These are phyloP conservation scores for Sylvilagus bachmani DNA, from an alignment of 2,113 vertebrate genomes.

Conservation along the genomic window DNA sequence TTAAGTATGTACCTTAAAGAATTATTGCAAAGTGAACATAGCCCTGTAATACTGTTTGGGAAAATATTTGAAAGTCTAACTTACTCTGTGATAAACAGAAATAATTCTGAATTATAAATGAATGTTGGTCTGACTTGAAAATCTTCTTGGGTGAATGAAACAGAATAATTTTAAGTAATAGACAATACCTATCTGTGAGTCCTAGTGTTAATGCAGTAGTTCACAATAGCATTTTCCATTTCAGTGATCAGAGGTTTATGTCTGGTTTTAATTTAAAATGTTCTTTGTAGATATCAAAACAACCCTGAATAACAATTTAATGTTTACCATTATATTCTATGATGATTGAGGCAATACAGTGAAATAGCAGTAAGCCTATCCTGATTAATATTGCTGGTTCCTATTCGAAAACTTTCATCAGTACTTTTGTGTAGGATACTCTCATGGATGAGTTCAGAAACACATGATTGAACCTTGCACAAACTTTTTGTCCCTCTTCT, in stretches of 20 bases:
- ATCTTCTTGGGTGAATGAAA: constrained; percentile 18
- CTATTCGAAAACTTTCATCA: background rate
- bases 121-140: constrained; percentile 34
- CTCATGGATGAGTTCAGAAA: background rate
- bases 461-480: background rate
- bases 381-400: background rate
- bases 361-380: background rate
- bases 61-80: constrained; percentile 53
- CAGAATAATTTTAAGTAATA: background rate
- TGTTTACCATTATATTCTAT: constrained; percentile 11
- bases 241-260: background rate
- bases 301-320: background rate
- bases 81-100: constrained; percentile 45
- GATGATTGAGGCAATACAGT: background rate
- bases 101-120: constrained; percentile 45
- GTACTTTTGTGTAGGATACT: background rate
- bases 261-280: constrained; percentile 35
- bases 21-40: constrained; percentile 19
- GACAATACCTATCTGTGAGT: background rate
- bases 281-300: constrained; percentile 19
- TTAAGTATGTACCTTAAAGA: background rate
- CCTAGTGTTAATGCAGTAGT: background rate
- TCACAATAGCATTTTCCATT: background rate
- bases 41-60: background rate
- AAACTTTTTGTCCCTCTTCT: background rate